These are phyloP conservation scores for Isaurus tuberculatus DNA, from an alignment of 92 coral and sea anemone species.

Conservation along the genomic window DNA sequence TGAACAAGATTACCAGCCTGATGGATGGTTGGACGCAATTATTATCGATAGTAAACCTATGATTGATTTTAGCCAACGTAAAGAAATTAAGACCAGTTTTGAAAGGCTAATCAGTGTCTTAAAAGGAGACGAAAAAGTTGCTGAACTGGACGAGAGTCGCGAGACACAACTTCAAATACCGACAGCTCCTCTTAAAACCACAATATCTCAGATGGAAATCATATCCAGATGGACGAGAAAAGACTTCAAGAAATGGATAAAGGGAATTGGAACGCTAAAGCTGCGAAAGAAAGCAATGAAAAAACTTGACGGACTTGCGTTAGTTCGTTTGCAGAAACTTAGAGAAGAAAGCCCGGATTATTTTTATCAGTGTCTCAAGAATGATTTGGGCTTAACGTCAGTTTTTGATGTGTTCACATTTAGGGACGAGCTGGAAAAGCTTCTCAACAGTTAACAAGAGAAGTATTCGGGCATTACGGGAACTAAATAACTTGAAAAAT, in stretches of 20 bases:
- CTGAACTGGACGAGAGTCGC: not conserved
- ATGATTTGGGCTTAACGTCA: constrained; percentile 52
- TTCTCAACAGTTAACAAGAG: not conserved
- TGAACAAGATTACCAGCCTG: constrained; percentile 65
- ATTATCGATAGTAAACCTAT: constrained; percentile 59
- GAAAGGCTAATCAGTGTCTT: constrained; percentile 51
- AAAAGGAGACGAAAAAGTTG: constrained; percentile 53
- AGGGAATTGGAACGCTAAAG: constrained; percentile 53
- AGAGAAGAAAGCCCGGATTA: constrained; percentile 69
- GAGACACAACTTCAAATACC: not conserved
- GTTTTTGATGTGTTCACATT: constrained; percentile 65
- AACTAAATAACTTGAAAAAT: not conserved
- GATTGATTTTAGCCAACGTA: constrained; percentile 61
- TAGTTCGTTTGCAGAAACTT: constrained; percentile 48
- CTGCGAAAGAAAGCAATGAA: constrained; percentile 54
- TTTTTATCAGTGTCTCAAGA: constrained; percentile 58
- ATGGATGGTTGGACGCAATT: constrained; percentile 73
- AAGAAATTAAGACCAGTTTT: constrained; percentile 2
- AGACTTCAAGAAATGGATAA: constrained; percentile 60
- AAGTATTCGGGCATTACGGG: not conserved
- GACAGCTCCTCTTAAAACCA: not conserved
- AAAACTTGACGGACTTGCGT: constrained; percentile 57
- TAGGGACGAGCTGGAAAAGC: constrained; percentile 61
- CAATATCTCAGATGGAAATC: not conserved
- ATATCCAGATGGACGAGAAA: constrained; percentile 48